These are phyloP conservation scores for Adineta ricciae DNA, from an alignment of 2,888 invertebrate species.

Conservation along the genomic window DNA sequence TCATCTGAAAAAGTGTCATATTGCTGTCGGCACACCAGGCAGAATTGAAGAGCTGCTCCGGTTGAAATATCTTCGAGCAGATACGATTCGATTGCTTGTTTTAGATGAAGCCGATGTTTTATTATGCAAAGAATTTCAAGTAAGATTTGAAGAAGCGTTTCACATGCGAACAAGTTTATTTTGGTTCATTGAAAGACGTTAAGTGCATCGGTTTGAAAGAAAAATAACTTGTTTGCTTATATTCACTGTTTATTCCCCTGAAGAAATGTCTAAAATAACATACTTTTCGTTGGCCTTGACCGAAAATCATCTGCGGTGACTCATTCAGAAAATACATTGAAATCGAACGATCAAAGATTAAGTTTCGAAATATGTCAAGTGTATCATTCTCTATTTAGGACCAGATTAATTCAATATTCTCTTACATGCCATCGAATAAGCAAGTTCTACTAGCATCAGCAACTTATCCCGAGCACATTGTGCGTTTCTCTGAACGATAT, in stretches of 20 bases:
- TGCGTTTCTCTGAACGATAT: constrained; percentile 28
- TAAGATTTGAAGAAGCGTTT: too few species aligned
- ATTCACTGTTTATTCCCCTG: too few species aligned
- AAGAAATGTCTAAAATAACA: too few species aligned
- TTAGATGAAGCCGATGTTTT: constrained; percentile 99
- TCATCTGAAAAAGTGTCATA: constrained; percentile 82
- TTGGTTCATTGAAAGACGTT: too few species aligned
- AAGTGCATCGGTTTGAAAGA: too few species aligned
- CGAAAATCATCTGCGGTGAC: too few species aligned
- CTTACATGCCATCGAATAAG: constrained; percentile 75
- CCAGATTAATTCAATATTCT: constrained; percentile 97
- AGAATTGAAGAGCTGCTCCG: constrained; percentile 94
- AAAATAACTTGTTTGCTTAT: too few species aligned
- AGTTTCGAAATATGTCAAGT: too few species aligned
- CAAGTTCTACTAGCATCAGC: constrained; percentile 48
- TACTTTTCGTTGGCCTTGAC: too few species aligned
- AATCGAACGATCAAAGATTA: too few species aligned
- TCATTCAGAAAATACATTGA: too few species aligned
- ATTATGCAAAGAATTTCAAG: constrained; percentile 93
- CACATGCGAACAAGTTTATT: too few species aligned
- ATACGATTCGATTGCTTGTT: constrained; percentile 86
- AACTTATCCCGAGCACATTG: constrained; percentile 28
- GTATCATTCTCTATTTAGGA: constrained; percentile 75
- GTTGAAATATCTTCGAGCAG: constrained; percentile 71
- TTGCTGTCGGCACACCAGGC: constrained; percentile 96